Conservation (phyloP, 2,113 vertebrate species). For the Leptodactylus fuscus region DNA sequence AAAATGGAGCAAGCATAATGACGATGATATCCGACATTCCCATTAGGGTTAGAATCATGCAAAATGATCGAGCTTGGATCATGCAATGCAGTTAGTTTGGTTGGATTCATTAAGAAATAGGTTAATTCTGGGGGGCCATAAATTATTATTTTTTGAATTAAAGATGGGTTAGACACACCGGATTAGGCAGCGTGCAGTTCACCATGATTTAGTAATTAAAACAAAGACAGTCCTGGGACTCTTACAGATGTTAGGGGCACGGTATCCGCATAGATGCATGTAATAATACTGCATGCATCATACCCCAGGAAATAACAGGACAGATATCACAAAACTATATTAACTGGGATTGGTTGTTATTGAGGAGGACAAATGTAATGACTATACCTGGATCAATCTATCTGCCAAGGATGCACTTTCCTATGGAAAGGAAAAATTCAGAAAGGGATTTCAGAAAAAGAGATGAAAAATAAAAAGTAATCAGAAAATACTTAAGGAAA, state of each 20-base stretch:
- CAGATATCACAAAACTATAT: conserved; percentile 20
- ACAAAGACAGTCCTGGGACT: conserved; percentile 43
- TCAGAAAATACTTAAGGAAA: conserved; percentile 64
- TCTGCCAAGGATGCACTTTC: conserved; percentile 99
- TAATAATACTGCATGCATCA: conserved; percentile 71
- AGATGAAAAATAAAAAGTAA: conserved; percentile 72
- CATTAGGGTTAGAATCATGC: conserved; percentile 75
- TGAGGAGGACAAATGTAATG: conserved; percentile 70
- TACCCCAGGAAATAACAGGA: conserved; percentile 64
- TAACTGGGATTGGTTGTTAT: conserved; percentile 63
- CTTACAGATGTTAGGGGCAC: conserved; percentile 1
- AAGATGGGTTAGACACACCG: conserved; percentile 68
- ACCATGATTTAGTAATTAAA: conserved; percentile 65
- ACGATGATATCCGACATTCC: conserved; percentile 62
- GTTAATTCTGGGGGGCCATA: conserved; percentile 69
- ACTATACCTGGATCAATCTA: conserved; percentile 99
- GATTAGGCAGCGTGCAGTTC: conserved; percentile 69
- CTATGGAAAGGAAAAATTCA: conserved; percentile 95
- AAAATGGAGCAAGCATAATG: conserved; percentile 65
- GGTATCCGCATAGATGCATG: conserved; percentile 33
- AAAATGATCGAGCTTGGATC: conserved; percentile 69
- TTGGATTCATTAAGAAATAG: conserved; percentile 61
- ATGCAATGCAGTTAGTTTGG: conserved; percentile 61
- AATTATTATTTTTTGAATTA: conserved; percentile 53
- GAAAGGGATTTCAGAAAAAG: conserved; percentile 81